Conservation (phyloP, 2,113 vertebrate species). For the Alethe castanea region DNA sequence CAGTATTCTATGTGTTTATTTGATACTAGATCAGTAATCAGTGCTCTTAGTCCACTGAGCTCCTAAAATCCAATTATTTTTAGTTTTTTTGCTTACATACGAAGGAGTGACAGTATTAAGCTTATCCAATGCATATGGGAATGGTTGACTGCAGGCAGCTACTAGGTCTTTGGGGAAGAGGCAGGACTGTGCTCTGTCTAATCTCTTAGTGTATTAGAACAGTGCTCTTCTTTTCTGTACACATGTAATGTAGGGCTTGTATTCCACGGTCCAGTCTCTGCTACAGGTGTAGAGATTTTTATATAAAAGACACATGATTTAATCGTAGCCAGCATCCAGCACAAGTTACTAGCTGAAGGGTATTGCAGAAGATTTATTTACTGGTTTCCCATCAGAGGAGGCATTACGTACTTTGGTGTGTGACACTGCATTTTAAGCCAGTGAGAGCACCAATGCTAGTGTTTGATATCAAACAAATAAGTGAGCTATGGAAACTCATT, state of each 20-base stretch:
- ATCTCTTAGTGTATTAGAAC: background rate
- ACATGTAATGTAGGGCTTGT: background rate
- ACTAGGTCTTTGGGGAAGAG: background rate
- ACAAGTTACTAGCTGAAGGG: background rate
- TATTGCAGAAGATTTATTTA: background rate
- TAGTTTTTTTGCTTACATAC: background rate
- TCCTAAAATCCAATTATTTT: background rate
- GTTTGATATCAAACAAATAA: background rate
- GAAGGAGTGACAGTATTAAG: background rate
- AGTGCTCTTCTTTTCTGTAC: background rate
- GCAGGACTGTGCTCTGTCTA: background rate
- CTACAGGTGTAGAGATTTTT: background rate
- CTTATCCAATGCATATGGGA: background rate
- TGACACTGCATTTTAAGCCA: background rate
- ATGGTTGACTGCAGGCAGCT: background rate
- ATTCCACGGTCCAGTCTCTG: background rate
- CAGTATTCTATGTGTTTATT: background rate
- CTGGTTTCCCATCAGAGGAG: background rate
- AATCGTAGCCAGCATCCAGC: background rate
- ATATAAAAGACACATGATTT: accelerated
- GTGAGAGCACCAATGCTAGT: accelerated
- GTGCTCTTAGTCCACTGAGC: background rate
- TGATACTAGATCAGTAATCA: background rate
- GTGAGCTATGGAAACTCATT: background rate
- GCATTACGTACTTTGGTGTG: background rate